Evolutionary conservation across 1,140 invertebrate genomes (phyloP).

Genomic region (Eurosta solidaginis): DNA sequence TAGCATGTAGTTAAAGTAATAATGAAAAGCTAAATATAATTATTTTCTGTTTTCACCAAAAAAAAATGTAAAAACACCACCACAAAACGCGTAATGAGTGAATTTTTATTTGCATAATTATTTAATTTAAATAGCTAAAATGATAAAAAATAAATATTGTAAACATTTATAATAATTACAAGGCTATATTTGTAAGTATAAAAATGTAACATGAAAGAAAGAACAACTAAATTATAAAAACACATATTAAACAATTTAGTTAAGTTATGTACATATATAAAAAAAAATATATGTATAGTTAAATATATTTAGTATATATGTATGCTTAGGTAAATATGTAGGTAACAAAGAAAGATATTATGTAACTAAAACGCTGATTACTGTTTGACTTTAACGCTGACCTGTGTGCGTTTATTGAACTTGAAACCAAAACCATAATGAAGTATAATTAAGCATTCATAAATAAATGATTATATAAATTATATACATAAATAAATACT

Average conservation of each 20-base stretch:
- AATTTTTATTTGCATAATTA: conserved; percentile 12
- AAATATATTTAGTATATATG: neutral
- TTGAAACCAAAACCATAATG: neutral
- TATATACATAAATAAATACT: conserved; percentile 27
- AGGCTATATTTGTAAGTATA: no score
- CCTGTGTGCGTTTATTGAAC: conserved; percentile 23
- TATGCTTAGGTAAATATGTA: neutral
- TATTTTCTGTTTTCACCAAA: neutral
- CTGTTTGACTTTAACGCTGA: conserved; percentile 15
- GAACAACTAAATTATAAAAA: neutral
- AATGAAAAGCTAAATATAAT: neutral
- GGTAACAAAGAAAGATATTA: neutral
- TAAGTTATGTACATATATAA: neutral
- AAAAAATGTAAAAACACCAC: no score
- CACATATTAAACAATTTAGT: neutral
- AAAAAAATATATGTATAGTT: neutral
- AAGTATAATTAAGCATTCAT: conserved; percentile 10
- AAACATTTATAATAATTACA: neutral
- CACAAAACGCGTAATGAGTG: no score
- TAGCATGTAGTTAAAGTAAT: no score
- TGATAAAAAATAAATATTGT: conserved; percentile 3
- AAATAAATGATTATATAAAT: conserved; percentile 19
- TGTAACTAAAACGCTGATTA: conserved; percentile 4
- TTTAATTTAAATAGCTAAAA: neutral
- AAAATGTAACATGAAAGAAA: neutral